A percentile compares a stretch with the other conserved stretches of the same genome.
Evolutionary conservation across 1,140 invertebrate species (phyloP).

Genomic region (Meloidogyne floridensis): DNA sequence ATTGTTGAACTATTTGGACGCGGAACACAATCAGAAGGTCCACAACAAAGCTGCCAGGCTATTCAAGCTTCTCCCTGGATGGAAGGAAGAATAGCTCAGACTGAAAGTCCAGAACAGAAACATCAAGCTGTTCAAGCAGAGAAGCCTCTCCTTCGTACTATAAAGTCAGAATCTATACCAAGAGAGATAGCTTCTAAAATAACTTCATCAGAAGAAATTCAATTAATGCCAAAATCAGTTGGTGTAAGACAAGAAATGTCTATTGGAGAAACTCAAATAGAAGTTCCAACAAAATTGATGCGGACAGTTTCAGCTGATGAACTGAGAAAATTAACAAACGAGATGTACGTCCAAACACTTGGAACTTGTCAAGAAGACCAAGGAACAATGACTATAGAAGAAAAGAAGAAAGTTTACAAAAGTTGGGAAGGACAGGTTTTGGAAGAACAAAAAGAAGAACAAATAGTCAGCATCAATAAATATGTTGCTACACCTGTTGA

Average conservation of each 20-base stretch:
- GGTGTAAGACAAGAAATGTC: neutral
- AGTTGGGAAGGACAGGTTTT: conserved; percentile 9
- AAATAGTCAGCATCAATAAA: neutral
- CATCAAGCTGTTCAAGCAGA: neutral
- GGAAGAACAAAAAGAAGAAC: conserved; percentile 7
- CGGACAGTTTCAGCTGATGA: conserved; percentile 6
- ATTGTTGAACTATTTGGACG: neutral
- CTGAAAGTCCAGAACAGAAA: conserved; percentile 1
- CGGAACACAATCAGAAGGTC: neutral
- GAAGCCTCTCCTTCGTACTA: neutral
- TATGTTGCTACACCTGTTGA: neutral
- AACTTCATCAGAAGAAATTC: neutral
- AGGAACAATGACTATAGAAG: conserved; percentile 16
- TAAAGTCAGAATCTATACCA: neutral
- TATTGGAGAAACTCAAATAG: neutral
- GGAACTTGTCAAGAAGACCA: neutral
- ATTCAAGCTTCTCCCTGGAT: neutral
- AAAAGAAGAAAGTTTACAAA: conserved; percentile 8
- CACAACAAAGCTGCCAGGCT: neutral
- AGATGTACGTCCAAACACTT: neutral
- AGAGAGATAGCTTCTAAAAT: neutral
- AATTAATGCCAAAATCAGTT: conserved; percentile 2
- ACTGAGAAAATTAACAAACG: neutral
- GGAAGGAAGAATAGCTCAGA: neutral
- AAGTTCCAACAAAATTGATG: neutral